These are phyloP conservation scores for Hyles vespertilio DNA, from an alignment of 1,140 invertebrate genomes.

Conservation along the genomic window DNA sequence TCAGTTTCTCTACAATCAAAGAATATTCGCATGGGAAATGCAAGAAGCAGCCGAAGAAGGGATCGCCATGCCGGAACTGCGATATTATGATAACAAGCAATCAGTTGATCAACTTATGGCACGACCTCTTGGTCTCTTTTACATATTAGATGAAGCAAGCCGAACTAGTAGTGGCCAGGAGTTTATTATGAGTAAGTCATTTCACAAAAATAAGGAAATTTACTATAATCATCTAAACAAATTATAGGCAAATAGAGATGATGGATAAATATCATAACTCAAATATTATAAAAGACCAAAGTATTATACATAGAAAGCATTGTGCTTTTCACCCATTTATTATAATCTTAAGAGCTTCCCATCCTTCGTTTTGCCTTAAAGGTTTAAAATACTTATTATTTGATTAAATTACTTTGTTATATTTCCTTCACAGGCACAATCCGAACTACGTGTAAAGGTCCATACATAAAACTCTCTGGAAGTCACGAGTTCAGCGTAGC, in stretches of 20 bases:
- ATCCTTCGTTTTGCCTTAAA: too few relatives aligned
- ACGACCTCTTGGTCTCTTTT: slow-evolving; percentile 89
- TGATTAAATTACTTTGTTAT: too few relatives aligned
- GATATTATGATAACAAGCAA: slow-evolving; percentile 92
- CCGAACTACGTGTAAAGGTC: slow-evolving; percentile 71
- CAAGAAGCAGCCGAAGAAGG: slow-evolving; percentile 92
- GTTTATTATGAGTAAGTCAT: slow-evolving; percentile 69
- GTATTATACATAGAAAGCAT: too few relatives aligned
- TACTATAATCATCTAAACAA: slow-evolving; percentile 1
- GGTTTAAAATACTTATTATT: too few relatives aligned
- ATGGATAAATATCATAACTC: too few relatives aligned
- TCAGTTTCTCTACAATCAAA: slow-evolving; percentile 92
- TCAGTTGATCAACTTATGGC: slow-evolving; percentile 90
- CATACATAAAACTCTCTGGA: slow-evolving; percentile 79
- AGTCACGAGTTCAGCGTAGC: slow-evolving; percentile 85
- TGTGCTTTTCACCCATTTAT: too few relatives aligned
- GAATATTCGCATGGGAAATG: slow-evolving; percentile 92
- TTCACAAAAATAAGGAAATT: background rate
- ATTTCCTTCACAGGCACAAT: slow-evolving; percentile 67
- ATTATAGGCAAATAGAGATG: background rate
- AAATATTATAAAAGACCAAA: too few relatives aligned
- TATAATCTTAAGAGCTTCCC: too few relatives aligned
- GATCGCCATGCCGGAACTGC: slow-evolving; percentile 81
- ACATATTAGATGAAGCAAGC: slow-evolving; percentile 93
- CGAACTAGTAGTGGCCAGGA: slow-evolving; percentile 78